These are phyloP conservation scores for Ia io DNA, from an alignment of 2,113 vertebrate species.

Conservation along the genomic window DNA sequence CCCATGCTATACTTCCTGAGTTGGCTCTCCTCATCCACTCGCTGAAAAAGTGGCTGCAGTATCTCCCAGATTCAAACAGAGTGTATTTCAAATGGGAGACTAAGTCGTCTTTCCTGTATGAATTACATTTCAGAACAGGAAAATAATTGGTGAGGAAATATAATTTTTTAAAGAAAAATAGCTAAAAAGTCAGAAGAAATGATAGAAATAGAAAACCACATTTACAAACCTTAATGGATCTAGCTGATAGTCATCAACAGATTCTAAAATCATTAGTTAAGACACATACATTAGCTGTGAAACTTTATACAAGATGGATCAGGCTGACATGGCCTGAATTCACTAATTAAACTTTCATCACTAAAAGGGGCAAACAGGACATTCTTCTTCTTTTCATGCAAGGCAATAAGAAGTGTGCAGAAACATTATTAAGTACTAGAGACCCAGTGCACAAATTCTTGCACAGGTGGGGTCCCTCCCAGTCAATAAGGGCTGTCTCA, in stretches of 20 bases:
- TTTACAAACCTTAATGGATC: neutral
- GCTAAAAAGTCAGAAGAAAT: constrained; percentile 28
- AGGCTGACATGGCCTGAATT: neutral
- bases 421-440: neutral
- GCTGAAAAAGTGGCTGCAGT: neutral
- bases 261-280: constrained; percentile 22
- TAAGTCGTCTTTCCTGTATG: neutral
- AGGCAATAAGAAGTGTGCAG: neutral
- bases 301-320: neutral
- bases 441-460: too few species aligned
- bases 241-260: neutral
- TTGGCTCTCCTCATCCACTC: neutral
- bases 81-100: neutral
- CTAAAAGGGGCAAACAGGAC: neutral
- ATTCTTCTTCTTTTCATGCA: neutral
- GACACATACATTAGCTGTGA: neutral
- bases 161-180: neutral
- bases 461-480: too few species aligned
- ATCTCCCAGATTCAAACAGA: neutral
- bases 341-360: constrained; percentile 32
- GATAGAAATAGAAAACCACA: constrained; percentile 38
- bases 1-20: neutral
- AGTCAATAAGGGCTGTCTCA: too few species aligned
- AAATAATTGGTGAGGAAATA: neutral
- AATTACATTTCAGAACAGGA: constrained; percentile 4